A percentile compares a stretch with the other conserved stretches of the same genome.
phyloP scores from a whole-genome alignment of 2,888 invertebrate genomes.

The Lasioglossum calceatum region DNA sequence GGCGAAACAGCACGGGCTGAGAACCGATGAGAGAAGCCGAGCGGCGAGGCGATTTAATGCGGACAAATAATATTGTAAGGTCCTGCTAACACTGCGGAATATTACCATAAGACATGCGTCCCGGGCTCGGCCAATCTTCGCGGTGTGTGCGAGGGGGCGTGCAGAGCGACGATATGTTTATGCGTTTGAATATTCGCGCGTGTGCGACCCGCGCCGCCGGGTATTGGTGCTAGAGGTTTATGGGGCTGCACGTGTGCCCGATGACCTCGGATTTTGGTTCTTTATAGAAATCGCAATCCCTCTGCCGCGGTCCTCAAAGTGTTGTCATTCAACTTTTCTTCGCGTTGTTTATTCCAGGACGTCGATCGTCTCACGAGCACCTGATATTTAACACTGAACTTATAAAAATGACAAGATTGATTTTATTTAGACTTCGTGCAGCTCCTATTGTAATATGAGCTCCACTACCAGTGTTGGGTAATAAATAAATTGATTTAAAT shows the following conservation, averaged over 20 bases:
- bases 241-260: conserved; percentile 1
- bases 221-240: conserved; percentile 20
- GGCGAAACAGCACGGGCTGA: conserved; percentile 48
- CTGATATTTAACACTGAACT: not conserved
- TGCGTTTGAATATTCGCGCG: conserved; percentile 79
- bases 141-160: conserved; percentile 25
- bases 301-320: not conserved
- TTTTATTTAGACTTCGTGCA: too few relatives aligned
- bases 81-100: conserved; percentile 77
- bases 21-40: conserved; percentile 59
- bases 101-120: conserved; percentile 81
- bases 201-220: conserved; percentile 64
- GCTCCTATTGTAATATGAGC: too few relatives aligned
- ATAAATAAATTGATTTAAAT: too few relatives aligned
- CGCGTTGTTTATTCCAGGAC: not conserved
- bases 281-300: not conserved
- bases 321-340: not conserved
- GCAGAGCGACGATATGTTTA: conserved; percentile 75
- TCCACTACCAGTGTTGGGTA: too few relatives aligned
- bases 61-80: conserved; percentile 80
- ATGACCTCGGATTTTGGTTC: not conserved
- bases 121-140: conserved; percentile 51
- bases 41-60: conserved; percentile 75
- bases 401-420: too few relatives aligned
- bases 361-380: not conserved